phyloP scores from a whole-genome alignment of 2,888 invertebrate genomes.

The Trachelus tabidus region DNA sequence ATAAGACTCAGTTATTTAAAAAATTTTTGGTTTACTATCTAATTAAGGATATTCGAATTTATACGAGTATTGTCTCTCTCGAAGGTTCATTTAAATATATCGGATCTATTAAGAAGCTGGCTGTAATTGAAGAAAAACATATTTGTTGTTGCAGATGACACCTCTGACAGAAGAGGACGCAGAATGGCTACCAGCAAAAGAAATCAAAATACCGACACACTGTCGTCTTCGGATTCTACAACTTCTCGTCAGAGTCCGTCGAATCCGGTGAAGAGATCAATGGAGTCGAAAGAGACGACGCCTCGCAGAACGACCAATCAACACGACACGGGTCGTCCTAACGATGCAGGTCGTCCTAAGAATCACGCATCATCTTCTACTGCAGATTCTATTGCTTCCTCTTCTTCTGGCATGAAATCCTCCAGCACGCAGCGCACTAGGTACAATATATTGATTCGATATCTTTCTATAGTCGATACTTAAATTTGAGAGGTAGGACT shows the following conservation, averaged over 20 bases:
- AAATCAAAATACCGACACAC: slow-evolving; percentile 34
- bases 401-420: slow-evolving; percentile 35
- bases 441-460: slow-evolving; percentile 23
- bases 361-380: slow-evolving; percentile 33
- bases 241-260: slow-evolving; percentile 29
- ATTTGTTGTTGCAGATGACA: slow-evolving; percentile 55
- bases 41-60: not conserved
- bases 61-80: not conserved
- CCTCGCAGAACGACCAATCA: slow-evolving; percentile 25
- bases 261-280: slow-evolving; percentile 34
- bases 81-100: not conserved
- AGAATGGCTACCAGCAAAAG: slow-evolving; percentile 39
- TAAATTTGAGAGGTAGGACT: not conserved
- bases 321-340: slow-evolving; percentile 36
- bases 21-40: not conserved
- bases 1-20: not conserved
- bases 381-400: slow-evolving; percentile 30
- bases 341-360: slow-evolving; percentile 37
- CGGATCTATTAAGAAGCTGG: slow-evolving; percentile 30
- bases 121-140: slow-evolving; percentile 54
- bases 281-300: slow-evolving; percentile 33
- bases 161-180: slow-evolving; percentile 32
- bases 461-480: not conserved
- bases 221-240: slow-evolving; percentile 31
- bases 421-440: slow-evolving; percentile 29